Percentiles rank a stretch among this genome's conserved stretches.
Conservation (phyloP, 2,113 vertebrate species). For the Anser brachyrhynchus region DNA sequence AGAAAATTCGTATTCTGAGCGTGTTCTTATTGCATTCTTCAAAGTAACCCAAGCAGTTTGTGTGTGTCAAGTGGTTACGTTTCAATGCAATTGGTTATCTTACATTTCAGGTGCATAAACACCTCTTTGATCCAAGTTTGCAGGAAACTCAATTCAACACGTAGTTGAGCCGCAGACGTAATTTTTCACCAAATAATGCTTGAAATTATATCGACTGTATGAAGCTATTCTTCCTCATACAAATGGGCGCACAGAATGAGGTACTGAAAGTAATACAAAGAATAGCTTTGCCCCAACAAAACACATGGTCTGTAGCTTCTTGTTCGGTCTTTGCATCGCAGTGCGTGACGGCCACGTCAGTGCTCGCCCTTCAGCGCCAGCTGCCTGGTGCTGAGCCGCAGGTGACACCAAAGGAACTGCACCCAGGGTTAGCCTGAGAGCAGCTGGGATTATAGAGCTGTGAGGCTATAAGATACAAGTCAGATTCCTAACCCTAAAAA, state of each 20-base stretch:
- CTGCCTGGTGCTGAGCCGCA: background rate
- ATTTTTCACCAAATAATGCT: background rate
- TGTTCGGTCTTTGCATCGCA: background rate
- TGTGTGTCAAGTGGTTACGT: background rate
- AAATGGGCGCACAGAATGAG: background rate
- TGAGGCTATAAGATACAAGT: background rate
- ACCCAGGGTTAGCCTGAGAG: background rate
- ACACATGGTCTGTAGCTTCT: background rate
- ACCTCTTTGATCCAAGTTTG: background rate
- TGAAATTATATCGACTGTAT: background rate
- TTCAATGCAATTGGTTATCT: background rate
- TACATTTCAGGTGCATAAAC: background rate
- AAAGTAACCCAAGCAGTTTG: background rate
- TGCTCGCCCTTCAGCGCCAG: background rate
- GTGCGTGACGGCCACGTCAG: rapidly evolving
- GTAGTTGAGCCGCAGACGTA: background rate
- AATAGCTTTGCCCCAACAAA: background rate
- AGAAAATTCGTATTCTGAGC: background rate
- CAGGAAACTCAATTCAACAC: background rate
- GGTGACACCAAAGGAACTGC: background rate
- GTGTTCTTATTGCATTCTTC: background rate
- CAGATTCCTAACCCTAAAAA: background rate
- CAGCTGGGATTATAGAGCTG: background rate
- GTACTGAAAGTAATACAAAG: background rate
- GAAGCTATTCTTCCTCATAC: background rate